These are phyloP conservation scores for Hipposideros larvatus DNA, from an alignment of 2,797 vertebrate species.

Conservation along the genomic window DNA sequence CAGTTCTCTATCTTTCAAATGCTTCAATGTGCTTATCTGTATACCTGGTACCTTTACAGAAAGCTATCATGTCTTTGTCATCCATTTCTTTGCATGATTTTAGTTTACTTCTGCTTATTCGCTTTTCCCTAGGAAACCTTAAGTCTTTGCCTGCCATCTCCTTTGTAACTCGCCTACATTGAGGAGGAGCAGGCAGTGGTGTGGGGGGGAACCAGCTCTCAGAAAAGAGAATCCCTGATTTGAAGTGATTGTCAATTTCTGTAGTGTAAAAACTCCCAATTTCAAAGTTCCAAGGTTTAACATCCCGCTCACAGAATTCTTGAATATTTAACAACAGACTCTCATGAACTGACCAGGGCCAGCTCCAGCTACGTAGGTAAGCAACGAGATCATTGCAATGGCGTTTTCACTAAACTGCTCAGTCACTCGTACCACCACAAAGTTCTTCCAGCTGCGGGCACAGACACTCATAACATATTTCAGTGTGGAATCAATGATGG, in stretches of 20 bases:
- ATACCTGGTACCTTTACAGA: neutral
- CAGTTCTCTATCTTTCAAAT: neutral
- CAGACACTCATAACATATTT: conserved; percentile 21
- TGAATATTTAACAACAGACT: neutral
- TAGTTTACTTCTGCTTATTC: neutral
- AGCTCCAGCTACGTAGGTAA: neutral
- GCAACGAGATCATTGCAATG: neutral
- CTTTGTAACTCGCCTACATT: neutral
- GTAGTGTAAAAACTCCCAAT: neutral
- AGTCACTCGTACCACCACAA: neutral
- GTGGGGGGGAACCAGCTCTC: neutral
- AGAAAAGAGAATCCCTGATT: neutral
- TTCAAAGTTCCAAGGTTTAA: conserved; percentile 37
- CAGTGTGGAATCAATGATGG: conserved; percentile 13
- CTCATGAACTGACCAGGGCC: neutral
- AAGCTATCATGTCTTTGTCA: neutral
- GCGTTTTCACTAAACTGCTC: neutral
- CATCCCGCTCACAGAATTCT: neutral
- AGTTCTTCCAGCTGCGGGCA: neutral
- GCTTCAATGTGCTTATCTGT: neutral
- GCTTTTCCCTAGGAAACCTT: neutral
- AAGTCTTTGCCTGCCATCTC: neutral
- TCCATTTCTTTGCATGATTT: neutral
- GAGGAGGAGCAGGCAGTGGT: neutral
- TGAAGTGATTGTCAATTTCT: conserved; percentile 5